Conservation (phyloP, 2,888 invertebrate species). For the Meta bourneti region DNA sequence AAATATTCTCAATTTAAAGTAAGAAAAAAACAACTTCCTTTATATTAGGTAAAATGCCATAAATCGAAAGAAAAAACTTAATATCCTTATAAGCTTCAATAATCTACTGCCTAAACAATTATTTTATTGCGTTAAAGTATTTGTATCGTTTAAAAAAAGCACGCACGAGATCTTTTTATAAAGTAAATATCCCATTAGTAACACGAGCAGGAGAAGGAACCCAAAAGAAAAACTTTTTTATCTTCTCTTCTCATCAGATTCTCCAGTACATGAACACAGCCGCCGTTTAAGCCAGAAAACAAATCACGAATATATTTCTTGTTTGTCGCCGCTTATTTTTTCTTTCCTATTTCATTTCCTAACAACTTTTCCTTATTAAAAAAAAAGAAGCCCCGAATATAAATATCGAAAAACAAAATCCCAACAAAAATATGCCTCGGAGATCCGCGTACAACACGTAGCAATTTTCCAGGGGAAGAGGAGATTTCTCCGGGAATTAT, state of each 20-base stretch:
- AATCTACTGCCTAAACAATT: neutral
- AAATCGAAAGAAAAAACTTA: neutral
- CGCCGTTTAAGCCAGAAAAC: neutral
- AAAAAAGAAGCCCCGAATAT: neutral
- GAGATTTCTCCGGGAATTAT: constrained; percentile 24
- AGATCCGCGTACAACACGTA: neutral
- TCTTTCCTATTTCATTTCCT: neutral
- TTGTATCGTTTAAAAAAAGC: neutral
- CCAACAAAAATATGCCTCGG: neutral
- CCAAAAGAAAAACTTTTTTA: neutral
- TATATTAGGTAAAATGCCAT: too few relatives aligned
- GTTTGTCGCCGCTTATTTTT: neutral
- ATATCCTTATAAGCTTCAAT: neutral
- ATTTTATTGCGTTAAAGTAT: neutral
- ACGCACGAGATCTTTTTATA: neutral
- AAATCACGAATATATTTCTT: neutral
- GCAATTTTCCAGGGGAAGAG: neutral
- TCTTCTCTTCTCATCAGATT: neutral
- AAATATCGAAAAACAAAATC: neutral
- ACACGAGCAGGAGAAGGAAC: neutral
- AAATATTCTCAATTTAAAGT: too few relatives aligned
- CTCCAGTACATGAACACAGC: neutral
- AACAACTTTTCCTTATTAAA: neutral
- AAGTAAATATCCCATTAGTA: neutral
- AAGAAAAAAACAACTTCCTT: too few relatives aligned